These are phyloP conservation scores for Notarius lentiginosus DNA, from an alignment of 2,113 vertebrate genomes.

Conservation along the genomic window DNA sequence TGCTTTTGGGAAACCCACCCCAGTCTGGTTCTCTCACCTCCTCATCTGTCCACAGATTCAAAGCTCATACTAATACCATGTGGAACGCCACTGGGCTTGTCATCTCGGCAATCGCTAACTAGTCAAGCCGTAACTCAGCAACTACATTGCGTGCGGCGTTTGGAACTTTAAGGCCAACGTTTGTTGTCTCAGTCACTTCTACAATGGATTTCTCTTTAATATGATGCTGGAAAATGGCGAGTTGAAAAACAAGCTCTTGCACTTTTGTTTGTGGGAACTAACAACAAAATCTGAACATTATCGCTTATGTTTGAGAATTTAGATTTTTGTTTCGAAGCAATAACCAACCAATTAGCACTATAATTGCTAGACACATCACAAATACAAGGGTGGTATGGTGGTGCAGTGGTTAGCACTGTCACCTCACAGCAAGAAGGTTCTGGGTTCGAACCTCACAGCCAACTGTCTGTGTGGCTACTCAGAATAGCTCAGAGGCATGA, in stretches of 20 bases:
- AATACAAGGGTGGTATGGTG: not conserved
- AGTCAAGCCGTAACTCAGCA: not conserved
- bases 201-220: not conserved
- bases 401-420: too few species aligned
- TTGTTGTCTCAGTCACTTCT: not conserved
- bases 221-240: not conserved
- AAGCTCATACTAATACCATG: not conserved
- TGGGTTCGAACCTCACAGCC: too few species aligned
- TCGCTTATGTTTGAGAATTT: not conserved
- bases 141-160: accelerated
- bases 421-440: too few species aligned
- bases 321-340: not conserved
- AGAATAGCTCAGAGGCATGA: too few species aligned
- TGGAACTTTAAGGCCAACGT: not conserved
- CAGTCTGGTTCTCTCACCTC: not conserved
- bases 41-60: not conserved
- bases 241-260: not conserved
- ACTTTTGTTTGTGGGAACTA: not conserved
- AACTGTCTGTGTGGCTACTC: too few species aligned
- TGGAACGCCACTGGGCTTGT: not conserved
- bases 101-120: not conserved
- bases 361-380: not conserved
- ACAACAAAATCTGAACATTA: not conserved
- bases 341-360: not conserved
- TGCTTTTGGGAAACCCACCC: too few species aligned